phyloP scores from a whole-genome alignment of 1,140 invertebrate species.

The Teleogryllus occipitalis region DNA sequence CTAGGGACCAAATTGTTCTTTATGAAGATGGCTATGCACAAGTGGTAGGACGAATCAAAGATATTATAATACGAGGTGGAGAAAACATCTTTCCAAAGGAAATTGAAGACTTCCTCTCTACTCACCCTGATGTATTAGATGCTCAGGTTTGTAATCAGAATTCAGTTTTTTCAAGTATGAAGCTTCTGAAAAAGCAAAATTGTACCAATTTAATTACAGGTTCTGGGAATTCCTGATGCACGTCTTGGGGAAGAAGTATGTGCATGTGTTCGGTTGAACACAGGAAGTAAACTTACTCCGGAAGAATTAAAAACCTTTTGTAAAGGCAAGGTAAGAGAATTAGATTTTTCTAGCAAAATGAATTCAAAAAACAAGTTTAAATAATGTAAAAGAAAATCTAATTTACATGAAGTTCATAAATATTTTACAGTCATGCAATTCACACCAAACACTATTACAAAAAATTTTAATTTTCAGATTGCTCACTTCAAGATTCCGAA shows the following conservation, averaged over 20 bases:
- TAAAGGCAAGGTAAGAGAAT: constrained; percentile 51
- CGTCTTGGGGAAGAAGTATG: constrained; percentile 80
- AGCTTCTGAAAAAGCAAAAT: too few species aligned
- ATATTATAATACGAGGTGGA: constrained; percentile 85
- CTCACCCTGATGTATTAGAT: constrained; percentile 69
- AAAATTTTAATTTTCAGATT: constrained; percentile 42
- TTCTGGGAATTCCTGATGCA: constrained; percentile 70
- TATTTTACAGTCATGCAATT: too few species aligned
- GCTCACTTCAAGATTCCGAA: constrained; percentile 76
- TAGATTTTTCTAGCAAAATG: background rate
- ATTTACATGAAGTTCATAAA: background rate
- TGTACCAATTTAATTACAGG: constrained; percentile 29
- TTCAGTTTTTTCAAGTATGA: too few species aligned
- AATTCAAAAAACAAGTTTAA: background rate
- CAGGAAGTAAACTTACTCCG: constrained; percentile 39
- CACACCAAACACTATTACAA: background rate
- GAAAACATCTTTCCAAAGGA: constrained; percentile 87
- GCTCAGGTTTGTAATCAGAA: constrained; percentile 44
- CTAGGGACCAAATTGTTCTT: constrained; percentile 70
- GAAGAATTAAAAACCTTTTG: constrained; percentile 59
- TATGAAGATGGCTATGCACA: constrained; percentile 65
- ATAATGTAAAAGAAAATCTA: background rate
- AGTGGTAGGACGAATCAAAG: constrained; percentile 78
- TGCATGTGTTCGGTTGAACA: constrained; percentile 57
- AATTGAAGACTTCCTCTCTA: constrained; percentile 72